These are phyloP conservation scores for Trachymyrmex septentrionalis DNA, from an alignment of 1,140 invertebrate species.

Conservation along the genomic window DNA sequence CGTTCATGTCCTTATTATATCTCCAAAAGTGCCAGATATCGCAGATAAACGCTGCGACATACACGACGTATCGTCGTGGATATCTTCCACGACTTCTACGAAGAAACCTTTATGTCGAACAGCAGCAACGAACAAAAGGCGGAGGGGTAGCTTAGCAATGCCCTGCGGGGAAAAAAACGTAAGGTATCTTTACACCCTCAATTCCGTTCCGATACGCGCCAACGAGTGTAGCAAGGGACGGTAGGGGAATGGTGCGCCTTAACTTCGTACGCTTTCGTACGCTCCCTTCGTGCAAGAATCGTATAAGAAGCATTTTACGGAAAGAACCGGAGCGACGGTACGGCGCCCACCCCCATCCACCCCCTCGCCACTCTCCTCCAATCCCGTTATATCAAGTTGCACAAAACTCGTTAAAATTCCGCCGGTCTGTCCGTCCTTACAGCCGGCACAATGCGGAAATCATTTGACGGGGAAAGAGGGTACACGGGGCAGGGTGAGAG, in stretches of 20 bases:
- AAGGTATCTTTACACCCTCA: conserved; percentile 58
- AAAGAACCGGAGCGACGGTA: conserved; percentile 43
- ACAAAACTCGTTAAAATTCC: conserved; percentile 84
- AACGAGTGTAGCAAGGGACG: conserved; percentile 22
- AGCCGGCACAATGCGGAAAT: conserved; percentile 79
- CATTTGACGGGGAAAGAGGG: conserved; percentile 65
- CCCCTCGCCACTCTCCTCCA: neutral
- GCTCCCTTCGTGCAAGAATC: conserved; percentile 46
- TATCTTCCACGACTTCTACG: neutral
- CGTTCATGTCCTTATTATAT: conserved; percentile 22
- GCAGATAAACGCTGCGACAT: conserved; percentile 45
- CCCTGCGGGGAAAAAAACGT: conserved; percentile 44
- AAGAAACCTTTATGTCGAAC: conserved; percentile 20
- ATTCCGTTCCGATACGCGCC: conserved; percentile 55
- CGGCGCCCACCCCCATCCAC: neutral
- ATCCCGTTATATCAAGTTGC: conserved; percentile 78
- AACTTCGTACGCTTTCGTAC: conserved; percentile 50
- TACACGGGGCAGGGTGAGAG: neutral
- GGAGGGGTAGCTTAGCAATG: conserved; percentile 11
- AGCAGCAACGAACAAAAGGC: neutral
- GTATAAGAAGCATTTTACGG: conserved; percentile 57
- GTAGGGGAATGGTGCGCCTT: neutral
- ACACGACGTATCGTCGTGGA: neutral
- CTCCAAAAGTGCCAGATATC: conserved; percentile 15
- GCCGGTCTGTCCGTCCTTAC: conserved; percentile 78